Percentiles rank a stretch among this genome's conserved stretches.
phyloP scores from a whole-genome alignment of 2,888 invertebrate species.

The Rambutsinella grinnellia region DNA sequence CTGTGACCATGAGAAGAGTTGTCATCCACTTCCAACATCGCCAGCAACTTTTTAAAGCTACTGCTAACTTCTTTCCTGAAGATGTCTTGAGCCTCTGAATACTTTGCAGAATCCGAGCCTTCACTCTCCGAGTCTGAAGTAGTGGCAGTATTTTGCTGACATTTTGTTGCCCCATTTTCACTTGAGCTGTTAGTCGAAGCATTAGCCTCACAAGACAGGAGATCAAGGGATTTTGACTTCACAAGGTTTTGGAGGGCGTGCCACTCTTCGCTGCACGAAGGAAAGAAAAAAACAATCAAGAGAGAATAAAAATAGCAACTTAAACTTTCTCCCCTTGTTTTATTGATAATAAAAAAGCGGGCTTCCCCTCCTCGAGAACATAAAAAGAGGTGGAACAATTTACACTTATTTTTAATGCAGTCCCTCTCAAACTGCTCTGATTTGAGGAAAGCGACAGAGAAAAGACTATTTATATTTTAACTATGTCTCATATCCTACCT shows the following conservation, averaged over 20 bases:
- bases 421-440: background rate
- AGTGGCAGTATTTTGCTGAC: slow-evolving; percentile 25
- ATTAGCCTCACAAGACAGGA: slow-evolving; percentile 48
- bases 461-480: slow-evolving; percentile 1
- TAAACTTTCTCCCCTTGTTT: slow-evolving; percentile 11
- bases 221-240: slow-evolving; percentile 61
- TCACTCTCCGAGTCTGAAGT: slow-evolving; percentile 51
- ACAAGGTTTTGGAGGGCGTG: slow-evolving; percentile 80
- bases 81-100: slow-evolving; percentile 63
- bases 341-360: slow-evolving; percentile 29
- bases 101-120: slow-evolving; percentile 40
- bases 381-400: slow-evolving; percentile 1
- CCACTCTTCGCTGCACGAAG: slow-evolving; percentile 88
- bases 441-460: background rate
- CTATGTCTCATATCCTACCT: slow-evolving; percentile 78
- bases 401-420: background rate
- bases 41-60: slow-evolving; percentile 63
- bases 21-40: slow-evolving; percentile 62
- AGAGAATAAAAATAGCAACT: slow-evolving; percentile 1
- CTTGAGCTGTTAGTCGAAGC: slow-evolving; percentile 29
- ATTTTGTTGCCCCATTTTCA: slow-evolving; percentile 34
- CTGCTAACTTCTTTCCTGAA: slow-evolving; percentile 60
- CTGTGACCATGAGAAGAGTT: slow-evolving; percentile 63
- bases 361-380: background rate
- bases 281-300: slow-evolving; percentile 11